A percentile compares a stretch with the other conserved stretches of the same genome.
These are phyloP conservation scores for Sanderia malayensis DNA, from an alignment of 30 jellyfish, hydroid and myxozoan species.

Conservation along the genomic window DNA sequence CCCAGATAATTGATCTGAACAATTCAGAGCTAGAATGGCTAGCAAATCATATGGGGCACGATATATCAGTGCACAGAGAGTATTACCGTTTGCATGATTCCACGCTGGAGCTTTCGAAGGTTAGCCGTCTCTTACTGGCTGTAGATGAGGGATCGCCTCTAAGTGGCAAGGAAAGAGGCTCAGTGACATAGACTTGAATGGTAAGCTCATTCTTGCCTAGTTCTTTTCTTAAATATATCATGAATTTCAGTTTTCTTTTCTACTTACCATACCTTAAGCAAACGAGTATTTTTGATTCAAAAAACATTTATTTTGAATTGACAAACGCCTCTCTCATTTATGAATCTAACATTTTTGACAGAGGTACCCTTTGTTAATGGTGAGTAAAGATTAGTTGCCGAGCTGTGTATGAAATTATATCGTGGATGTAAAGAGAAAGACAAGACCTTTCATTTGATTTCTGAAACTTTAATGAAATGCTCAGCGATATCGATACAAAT, in stretches of 20 bases:
- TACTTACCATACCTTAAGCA: neutral
- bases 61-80: neutral
- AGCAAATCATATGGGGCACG: constrained; percentile 45
- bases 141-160: constrained; percentile 45
- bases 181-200: constrained; percentile 32
- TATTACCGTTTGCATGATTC: constrained; percentile 28
- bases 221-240: neutral
- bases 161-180: constrained; percentile 37
- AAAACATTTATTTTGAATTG: too few species aligned
- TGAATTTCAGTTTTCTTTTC: neutral
- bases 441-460: too few species aligned
- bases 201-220: constrained; percentile 8
- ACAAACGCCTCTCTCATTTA: neutral
- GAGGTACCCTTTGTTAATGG: neutral
- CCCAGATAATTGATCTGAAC: constrained; percentile 40
- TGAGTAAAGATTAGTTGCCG: too few species aligned
- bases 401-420: too few species aligned
- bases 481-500: too few species aligned
- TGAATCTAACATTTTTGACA: neutral
- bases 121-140: constrained; percentile 32
- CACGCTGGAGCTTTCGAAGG: constrained; percentile 52
- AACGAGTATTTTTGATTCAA: neutral
- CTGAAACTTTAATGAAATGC: too few species aligned
- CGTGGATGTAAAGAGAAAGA: too few species aligned
- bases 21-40: constrained; percentile 46